Conservation (phyloP, 2,797 vertebrate genomes). For the Dipus sagitta region DNA sequence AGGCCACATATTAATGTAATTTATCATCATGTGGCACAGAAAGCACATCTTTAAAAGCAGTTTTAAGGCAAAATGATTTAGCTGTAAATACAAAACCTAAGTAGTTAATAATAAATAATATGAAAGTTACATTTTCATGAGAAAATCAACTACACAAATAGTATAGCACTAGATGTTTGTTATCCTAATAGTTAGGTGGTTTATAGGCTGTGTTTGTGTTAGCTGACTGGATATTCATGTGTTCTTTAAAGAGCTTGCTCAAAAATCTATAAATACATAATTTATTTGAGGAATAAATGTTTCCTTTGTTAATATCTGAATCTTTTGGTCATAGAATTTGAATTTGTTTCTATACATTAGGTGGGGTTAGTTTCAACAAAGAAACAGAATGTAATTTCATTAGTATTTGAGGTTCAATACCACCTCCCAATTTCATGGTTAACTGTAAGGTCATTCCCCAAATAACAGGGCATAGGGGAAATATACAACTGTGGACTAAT, state of each 20-base stretch:
- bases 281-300: constrained; percentile 40
- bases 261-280: constrained; percentile 72
- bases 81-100: constrained; percentile 61
- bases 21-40: constrained; percentile 76
- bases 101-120: constrained; percentile 71
- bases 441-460: constrained; percentile 86
- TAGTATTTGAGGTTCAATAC: constrained; percentile 79
- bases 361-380: constrained; percentile 60
- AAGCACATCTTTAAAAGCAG: constrained; percentile 74
- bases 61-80: constrained; percentile 69
- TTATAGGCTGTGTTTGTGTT: constrained; percentile 33
- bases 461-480: constrained; percentile 89
- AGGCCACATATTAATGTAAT: constrained; percentile 73
- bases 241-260: constrained; percentile 37
- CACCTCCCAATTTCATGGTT: constrained; percentile 84
- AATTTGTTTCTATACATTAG: constrained; percentile 57
- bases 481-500: constrained; percentile 87
- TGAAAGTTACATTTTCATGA: constrained; percentile 65
- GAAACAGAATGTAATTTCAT: constrained; percentile 52
- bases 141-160: constrained; percentile 69
- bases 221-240: constrained; percentile 65
- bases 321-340: constrained; percentile 21
- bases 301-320: constrained; percentile 73
- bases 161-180: constrained; percentile 57
- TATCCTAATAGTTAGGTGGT: constrained; percentile 63